Percentiles rank a stretch among this genome's conserved stretches.
Conservation (phyloP, 2,113 vertebrate genomes). For the Gadus macrocephalus region DNA sequence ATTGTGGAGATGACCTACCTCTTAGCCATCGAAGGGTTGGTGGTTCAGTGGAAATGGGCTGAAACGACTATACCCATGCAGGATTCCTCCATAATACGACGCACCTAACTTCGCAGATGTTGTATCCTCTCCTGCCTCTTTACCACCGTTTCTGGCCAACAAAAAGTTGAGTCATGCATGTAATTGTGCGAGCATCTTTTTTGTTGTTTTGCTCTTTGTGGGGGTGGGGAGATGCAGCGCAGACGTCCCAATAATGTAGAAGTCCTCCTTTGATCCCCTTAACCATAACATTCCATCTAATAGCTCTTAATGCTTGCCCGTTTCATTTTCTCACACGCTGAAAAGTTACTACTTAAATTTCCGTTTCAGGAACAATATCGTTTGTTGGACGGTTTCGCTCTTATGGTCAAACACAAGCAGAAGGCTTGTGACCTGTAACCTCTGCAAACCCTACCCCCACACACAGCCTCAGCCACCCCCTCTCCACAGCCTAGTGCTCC, state of each 20-base stretch:
- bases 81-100: not conserved
- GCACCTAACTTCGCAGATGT: constrained; percentile 51
- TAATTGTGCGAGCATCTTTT: constrained; percentile 65
- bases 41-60: not conserved
- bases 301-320: too few relatives aligned
- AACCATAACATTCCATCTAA: too few relatives aligned
- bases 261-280: constrained; percentile 5
- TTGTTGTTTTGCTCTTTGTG: constrained; percentile 59
- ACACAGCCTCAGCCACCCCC: not conserved
- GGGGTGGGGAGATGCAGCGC: constrained; percentile 53
- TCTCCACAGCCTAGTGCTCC: not conserved
- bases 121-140: constrained; percentile 28
- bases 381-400: constrained; percentile 48
- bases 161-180: constrained; percentile 71
- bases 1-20: constrained; percentile 24
- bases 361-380: not conserved
- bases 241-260: constrained; percentile 25
- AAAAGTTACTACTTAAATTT: not conserved
- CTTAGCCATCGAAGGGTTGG: not conserved
- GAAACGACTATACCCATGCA: constrained; percentile 1
- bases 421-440: constrained; percentile 79
- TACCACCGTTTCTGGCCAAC: constrained; percentile 31
- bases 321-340: not conserved
- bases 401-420: constrained; percentile 77
- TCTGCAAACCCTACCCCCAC: constrained; percentile 59